phyloP scores from a whole-genome alignment of 2,888 invertebrate genomes.

The Sinelater perroti region DNA sequence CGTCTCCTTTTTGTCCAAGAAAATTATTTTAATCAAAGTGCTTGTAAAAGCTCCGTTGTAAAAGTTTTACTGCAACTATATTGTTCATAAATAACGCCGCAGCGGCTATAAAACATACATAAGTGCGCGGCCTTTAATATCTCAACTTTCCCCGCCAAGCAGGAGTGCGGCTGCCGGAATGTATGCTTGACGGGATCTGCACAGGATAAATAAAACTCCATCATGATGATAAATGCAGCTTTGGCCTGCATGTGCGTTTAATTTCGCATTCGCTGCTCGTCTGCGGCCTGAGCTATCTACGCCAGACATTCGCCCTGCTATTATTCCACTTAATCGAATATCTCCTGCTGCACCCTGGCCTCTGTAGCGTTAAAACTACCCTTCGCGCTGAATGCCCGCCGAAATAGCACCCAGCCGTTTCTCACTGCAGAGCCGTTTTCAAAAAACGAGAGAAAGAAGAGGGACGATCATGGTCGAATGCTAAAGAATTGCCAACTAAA shows the following conservation, averaged over 20 bases:
- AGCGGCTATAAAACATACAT: neutral
- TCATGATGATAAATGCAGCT: slow-evolving; percentile 36
- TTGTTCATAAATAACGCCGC: slow-evolving; percentile 3
- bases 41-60: neutral
- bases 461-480: too few relatives aligned
- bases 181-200: slow-evolving; percentile 6
- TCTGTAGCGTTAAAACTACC: slow-evolving; percentile 29
- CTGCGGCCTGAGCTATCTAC: slow-evolving; percentile 43
- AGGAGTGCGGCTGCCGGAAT: too few relatives aligned
- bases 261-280: slow-evolving; percentile 40
- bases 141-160: neutral
- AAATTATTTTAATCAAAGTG: slow-evolving; percentile 13
- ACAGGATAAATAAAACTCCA: slow-evolving; percentile 35
- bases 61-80: slow-evolving; percentile 5
- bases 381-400: slow-evolving; percentile 25
- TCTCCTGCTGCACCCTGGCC: slow-evolving; percentile 36
- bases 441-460: too few relatives aligned
- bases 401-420: too few relatives aligned
- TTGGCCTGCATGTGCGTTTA: slow-evolving; percentile 41
- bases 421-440: too few relatives aligned
- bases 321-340: slow-evolving; percentile 52
- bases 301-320: slow-evolving; percentile 47
- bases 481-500: too few relatives aligned
- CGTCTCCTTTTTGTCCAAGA: neutral
- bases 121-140: slow-evolving; percentile 1